phyloP scores from a whole-genome alignment of 2,888 invertebrate genomes.

The Conistra vaccinii region DNA sequence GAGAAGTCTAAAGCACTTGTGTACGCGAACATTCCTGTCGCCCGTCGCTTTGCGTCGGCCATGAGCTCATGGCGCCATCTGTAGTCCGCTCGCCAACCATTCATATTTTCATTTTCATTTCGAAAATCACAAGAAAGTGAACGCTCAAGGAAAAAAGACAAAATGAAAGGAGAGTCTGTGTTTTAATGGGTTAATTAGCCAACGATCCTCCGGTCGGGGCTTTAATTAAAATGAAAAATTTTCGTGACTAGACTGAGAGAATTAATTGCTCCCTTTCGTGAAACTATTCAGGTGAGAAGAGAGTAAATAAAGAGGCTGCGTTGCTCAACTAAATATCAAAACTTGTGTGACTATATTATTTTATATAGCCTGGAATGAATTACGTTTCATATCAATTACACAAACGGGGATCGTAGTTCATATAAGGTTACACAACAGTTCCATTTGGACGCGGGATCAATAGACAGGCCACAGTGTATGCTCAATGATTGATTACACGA shows the following conservation, averaged over 20 bases:
- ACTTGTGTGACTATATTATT: slow-evolving; percentile 24
- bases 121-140: slow-evolving; percentile 87
- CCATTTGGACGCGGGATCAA: slow-evolving; percentile 40
- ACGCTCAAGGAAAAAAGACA: slow-evolving; percentile 83
- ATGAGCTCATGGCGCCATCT: slow-evolving; percentile 45
- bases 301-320: slow-evolving; percentile 78
- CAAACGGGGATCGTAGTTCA: slow-evolving; percentile 8
- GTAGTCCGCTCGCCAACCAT: slow-evolving; percentile 45
- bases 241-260: slow-evolving; percentile 88
- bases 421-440: slow-evolving; percentile 41
- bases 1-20: slow-evolving; percentile 56
- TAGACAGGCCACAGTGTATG: slow-evolving; percentile 32
- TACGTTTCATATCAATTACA: slow-evolving; percentile 26
- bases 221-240: slow-evolving; percentile 90
- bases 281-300: slow-evolving; percentile 88
- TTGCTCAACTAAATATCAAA: slow-evolving; percentile 67
- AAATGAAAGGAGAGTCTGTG: slow-evolving; percentile 87
- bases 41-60: slow-evolving; percentile 26
- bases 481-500: slow-evolving; percentile 65
- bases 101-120: slow-evolving; percentile 78
- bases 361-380: slow-evolving; percentile 14
- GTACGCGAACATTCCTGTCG: slow-evolving; percentile 54
- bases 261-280: slow-evolving; percentile 87
- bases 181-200: slow-evolving; percentile 91
- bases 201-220: slow-evolving; percentile 86